Conservation (phyloP, 1,140 invertebrate genomes). For the Palaemon carinicauda region DNA sequence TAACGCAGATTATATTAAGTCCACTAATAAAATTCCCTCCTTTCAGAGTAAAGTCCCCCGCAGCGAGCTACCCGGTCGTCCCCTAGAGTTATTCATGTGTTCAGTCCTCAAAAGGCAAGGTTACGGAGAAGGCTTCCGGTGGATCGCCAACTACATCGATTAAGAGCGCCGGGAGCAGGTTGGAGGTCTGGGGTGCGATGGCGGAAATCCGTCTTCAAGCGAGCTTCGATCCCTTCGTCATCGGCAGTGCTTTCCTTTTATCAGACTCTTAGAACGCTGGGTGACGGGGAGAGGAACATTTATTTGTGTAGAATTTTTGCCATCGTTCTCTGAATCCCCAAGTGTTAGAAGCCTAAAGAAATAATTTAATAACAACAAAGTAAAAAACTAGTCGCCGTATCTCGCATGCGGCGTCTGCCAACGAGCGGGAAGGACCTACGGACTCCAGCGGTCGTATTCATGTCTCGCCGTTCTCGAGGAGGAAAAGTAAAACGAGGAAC, state of each 20-base stretch:
- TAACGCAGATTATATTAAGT: too few relatives aligned
- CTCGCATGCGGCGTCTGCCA: too few relatives aligned
- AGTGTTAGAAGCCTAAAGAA: too few relatives aligned
- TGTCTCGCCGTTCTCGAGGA: too few relatives aligned
- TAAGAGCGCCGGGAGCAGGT: conserved; percentile 67
- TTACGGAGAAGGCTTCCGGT: conserved; percentile 99
- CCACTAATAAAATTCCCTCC: too few relatives aligned
- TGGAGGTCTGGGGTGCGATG: neutral
- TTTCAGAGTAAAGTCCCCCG: conserved; percentile 88
- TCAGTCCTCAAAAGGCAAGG: conserved; percentile 98
- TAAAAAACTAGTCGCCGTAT: too few relatives aligned
- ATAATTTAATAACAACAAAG: too few relatives aligned
- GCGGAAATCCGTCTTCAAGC: neutral
- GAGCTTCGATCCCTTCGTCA: neutral
- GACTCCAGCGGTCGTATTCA: too few relatives aligned
- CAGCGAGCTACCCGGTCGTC: conserved; percentile 88
- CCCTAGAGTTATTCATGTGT: conserved; percentile 99
- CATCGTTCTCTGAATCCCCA: too few relatives aligned
- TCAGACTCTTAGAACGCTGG: neutral
- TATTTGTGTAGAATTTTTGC: neutral
- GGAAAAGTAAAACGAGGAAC: too few relatives aligned
- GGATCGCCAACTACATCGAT: conserved; percentile 98
- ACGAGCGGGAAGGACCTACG: too few relatives aligned
- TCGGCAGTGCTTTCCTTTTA: neutral
- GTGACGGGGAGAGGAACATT: neutral